Base-by-base conservation (phyloP, 1,140 invertebrate genomes). In the Aphelinus certus region DNA sequence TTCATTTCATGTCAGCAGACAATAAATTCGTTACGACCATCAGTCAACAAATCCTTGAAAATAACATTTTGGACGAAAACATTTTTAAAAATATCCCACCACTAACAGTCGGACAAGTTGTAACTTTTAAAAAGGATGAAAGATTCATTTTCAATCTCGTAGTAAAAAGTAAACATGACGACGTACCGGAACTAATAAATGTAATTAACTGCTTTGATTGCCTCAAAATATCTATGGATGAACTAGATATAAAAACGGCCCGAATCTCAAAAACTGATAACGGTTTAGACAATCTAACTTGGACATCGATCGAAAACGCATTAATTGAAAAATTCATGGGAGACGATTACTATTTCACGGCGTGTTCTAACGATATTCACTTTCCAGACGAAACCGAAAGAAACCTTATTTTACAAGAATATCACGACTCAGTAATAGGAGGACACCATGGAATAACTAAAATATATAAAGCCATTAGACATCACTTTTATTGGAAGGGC, bases 401-500 rank as follows among this genome's bases (percentile, higher is more conserved):
- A 45, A 77, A 79, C 9, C n/a, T 71, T 56, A 82, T 86, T n/a
- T 55, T 86, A 26, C 79, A 83, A 78, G 79, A 81, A 49, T 83
- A 79, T 68, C 85, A 87, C 66, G 76, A 81, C n/a, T 82, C 82
- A 46, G 66, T 79, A 1, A 56, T 83, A 0, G 80, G 79, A 53
- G 85, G 86, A 48, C 84, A 87, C 69, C 67, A 80, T 51, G 82
- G 83, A 3, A 79, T 82, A 47, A 7, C 75, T 7, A 81, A 83
- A 80, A 86, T 83, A 3, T 83, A 79, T 6, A 74, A 81, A 49
- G 79, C 80, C 80, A 83, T 87, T 10, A 77, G 82, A 61, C 67
- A 81, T n/a, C 73, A 83, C 49, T 86, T 76, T 73, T 84, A 79
- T 76, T 87, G 84, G 86, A 70, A 79, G 71, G 78, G 78, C 6